These are phyloP conservation scores for Spilogale gracilis DNA, from an alignment of 2,113 vertebrate species.

Conservation along the genomic window DNA sequence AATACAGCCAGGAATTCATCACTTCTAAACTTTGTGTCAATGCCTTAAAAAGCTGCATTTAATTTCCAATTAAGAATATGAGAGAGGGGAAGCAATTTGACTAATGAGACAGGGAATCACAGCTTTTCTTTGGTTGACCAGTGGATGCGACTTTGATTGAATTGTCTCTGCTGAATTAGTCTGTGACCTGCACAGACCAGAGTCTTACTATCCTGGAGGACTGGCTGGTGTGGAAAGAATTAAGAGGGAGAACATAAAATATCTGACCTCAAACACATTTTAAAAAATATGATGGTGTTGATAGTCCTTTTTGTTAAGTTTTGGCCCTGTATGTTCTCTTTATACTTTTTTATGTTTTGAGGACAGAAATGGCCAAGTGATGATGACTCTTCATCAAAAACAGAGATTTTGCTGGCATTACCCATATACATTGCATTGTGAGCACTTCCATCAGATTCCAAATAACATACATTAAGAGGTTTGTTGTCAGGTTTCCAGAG, in stretches of 20 bases:
- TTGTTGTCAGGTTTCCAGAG: slow-evolving; percentile 78
- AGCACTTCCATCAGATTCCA: slow-evolving; percentile 63
- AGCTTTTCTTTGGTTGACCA: background rate
- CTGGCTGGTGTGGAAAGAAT: slow-evolving; percentile 61
- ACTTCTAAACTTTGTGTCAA: slow-evolving; percentile 56
- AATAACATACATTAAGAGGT: slow-evolving; percentile 72
- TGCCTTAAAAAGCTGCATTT: slow-evolving; percentile 38
- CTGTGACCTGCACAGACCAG: background rate
- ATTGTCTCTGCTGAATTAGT: background rate
- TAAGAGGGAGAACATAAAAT: slow-evolving; percentile 36
- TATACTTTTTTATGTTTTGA: slow-evolving; percentile 14
- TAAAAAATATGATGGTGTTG: slow-evolving; percentile 67
- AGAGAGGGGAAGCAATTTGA: slow-evolving; percentile 5
- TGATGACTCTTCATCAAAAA: slow-evolving; percentile 77
- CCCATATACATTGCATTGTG: background rate
- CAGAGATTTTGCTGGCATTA: slow-evolving; percentile 68
- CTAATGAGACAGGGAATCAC: slow-evolving; percentile 34
- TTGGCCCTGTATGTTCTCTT: slow-evolving; percentile 59
- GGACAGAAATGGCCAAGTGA: slow-evolving; percentile 70
- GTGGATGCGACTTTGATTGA: background rate
- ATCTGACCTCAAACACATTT: slow-evolving; percentile 66
- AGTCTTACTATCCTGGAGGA: background rate
- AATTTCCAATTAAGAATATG: slow-evolving; percentile 40
- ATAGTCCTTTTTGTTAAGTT: slow-evolving; percentile 71
- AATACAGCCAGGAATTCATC: slow-evolving; percentile 14